Evolutionary conservation across 2,888 invertebrate species (phyloP).

Genomic region (Zygaena filipendulae): DNA sequence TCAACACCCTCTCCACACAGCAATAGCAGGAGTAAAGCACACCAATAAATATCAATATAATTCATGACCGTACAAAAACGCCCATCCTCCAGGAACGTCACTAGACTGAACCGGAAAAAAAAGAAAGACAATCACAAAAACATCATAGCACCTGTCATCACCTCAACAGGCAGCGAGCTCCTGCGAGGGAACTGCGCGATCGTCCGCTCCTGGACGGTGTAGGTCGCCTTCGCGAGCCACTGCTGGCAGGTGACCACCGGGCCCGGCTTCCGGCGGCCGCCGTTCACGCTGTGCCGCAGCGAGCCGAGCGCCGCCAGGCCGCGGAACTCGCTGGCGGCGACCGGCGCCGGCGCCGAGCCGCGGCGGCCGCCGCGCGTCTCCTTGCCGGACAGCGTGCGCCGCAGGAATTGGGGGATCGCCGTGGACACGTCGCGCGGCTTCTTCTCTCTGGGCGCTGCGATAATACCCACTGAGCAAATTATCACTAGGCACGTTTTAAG

Average conservation of each 20-base stretch:
- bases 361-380: conserved; percentile 35
- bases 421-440: conserved; percentile 30
- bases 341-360: conserved; percentile 44
- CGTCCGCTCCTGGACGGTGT: conserved; percentile 25
- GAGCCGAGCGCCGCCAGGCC: conserved; percentile 24
- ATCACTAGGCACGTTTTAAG: not conserved
- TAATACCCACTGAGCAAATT: too few relatives aligned
- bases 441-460: conserved; percentile 34
- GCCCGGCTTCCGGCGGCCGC: conserved; percentile 28
- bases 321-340: conserved; percentile 30
- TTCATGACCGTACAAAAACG: too few relatives aligned
- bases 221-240: conserved; percentile 32
- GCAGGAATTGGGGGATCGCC: conserved; percentile 30
- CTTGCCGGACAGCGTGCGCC: conserved; percentile 29
- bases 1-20: too few relatives aligned
- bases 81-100: too few relatives aligned
- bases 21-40: too few relatives aligned
- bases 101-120: too few relatives aligned
- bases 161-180: conserved; percentile 55
- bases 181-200: conserved; percentile 30
- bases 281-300: conserved; percentile 30
- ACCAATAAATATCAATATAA: too few relatives aligned
- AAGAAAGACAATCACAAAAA: too few relatives aligned
- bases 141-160: conserved; percentile 46
- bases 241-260: conserved; percentile 33